These are phyloP conservation scores for Melitaea athalia DNA, from an alignment of 2,888 invertebrate species.

Conservation along the genomic window DNA sequence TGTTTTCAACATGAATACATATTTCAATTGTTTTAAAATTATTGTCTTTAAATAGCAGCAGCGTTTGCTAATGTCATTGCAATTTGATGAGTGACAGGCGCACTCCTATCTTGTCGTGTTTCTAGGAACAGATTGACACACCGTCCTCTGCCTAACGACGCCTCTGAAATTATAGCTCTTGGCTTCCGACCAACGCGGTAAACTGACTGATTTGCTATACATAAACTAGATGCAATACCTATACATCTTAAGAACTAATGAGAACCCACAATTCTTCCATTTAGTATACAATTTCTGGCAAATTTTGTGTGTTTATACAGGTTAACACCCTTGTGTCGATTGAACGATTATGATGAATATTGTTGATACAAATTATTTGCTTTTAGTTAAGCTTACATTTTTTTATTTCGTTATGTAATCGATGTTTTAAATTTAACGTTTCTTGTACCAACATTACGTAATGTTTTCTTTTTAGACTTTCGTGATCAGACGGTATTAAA, in stretches of 20 bases:
- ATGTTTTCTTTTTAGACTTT: not conserved
- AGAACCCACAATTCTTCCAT: not conserved
- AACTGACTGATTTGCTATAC: constrained; percentile 36
- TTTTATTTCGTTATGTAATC: too few species aligned
- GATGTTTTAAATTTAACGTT: not conserved
- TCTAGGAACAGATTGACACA: constrained; percentile 52
- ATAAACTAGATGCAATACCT: constrained; percentile 13
- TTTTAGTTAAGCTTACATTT: too few species aligned
- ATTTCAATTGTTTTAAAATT: not conserved
- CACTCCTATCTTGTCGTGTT: constrained; percentile 33
- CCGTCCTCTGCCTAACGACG: constrained; percentile 49
- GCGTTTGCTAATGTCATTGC: constrained; percentile 26
- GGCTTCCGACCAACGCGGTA: constrained; percentile 58
- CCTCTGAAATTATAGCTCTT: constrained; percentile 62
- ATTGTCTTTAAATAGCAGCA: constrained; percentile 30
- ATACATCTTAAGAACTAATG: not conserved
- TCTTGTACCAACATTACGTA: not conserved
- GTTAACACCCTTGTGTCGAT: not conserved
- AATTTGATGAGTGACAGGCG: constrained; percentile 47
- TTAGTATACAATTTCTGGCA: not conserved
- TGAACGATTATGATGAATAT: too few species aligned
- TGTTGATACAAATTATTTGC: too few species aligned
- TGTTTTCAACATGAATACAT: not conserved
- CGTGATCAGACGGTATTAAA: constrained; percentile 1
- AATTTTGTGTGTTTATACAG: not conserved